Percentiles rank a stretch among this genome's conserved stretches.
Conservation (phyloP, 2,113 vertebrate genomes). For the Dromiciops gliroides region DNA sequence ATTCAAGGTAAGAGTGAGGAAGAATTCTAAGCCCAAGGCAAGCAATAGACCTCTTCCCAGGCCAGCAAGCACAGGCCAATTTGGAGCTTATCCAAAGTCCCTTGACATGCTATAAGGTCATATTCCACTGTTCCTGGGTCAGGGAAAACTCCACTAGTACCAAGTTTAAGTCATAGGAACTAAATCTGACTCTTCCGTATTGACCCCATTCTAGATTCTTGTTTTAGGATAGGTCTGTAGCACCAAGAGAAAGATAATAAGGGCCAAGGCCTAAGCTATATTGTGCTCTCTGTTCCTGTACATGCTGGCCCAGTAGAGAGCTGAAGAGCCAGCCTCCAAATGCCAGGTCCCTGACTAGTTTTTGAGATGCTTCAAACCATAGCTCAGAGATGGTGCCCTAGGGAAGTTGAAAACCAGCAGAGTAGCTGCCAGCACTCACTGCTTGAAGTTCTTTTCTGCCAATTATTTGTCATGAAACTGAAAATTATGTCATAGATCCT, state of each 20-base stretch:
- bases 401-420: not conserved
- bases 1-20: not conserved
- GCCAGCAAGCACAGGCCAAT: not conserved
- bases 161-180: not conserved
- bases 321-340: not conserved
- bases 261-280: not conserved
- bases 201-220: not conserved
- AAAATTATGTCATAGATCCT: not conserved
- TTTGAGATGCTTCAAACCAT: not conserved
- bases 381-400: not conserved
- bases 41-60: not conserved
- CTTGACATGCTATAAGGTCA: not conserved
- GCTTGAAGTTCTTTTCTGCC: not conserved
- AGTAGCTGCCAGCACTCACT: not conserved
- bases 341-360: not conserved
- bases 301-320: not conserved
- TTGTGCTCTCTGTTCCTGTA: not conserved
- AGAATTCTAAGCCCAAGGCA: not conserved
- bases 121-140: not conserved
- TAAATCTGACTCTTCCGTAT: not conserved
- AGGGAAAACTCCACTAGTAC: not conserved
- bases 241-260: not conserved
- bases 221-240: not conserved
- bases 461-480: not conserved
- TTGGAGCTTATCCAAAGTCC: slow-evolving; percentile 14